Evolutionary conservation across 2,797 vertebrate species (phyloP).

Genomic region (Myotis pilosus): DNA sequence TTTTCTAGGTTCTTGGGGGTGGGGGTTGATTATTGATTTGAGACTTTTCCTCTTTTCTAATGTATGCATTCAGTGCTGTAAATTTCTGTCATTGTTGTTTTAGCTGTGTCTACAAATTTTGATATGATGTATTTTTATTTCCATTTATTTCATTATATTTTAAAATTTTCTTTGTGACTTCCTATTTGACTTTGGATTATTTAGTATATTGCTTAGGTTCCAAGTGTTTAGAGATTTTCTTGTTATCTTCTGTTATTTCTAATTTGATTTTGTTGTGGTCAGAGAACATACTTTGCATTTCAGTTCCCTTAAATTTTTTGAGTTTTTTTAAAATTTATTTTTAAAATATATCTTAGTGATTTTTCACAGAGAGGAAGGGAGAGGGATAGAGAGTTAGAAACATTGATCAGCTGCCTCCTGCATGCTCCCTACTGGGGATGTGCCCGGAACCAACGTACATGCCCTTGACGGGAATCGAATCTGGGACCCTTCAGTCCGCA

Average conservation of each 20-base stretch:
- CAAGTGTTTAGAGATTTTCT: constrained; percentile 19
- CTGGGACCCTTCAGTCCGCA: no score
- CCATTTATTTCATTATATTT: background rate
- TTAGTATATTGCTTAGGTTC: background rate
- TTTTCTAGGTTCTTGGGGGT: background rate
- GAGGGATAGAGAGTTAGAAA: no score
- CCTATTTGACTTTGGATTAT: background rate
- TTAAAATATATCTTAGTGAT: no score
- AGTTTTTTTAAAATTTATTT: background rate
- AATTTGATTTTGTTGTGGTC: constrained; percentile 34
- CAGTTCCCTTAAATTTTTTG: background rate
- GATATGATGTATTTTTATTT: background rate
- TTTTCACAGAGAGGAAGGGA: no score
- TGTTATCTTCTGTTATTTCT: constrained; percentile 2
- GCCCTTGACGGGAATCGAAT: no score
- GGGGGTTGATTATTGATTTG: background rate
- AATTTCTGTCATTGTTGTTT: background rate
- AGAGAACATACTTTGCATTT: background rate
- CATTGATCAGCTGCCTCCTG: no score
- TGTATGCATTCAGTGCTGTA: background rate
- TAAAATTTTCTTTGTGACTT: background rate
- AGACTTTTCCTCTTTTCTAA: constrained; percentile 14
- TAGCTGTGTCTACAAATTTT: background rate
- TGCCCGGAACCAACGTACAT: no score
- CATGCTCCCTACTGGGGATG: no score